Conservation (phyloP, 2,888 invertebrate species). For the Athalia rosae region DNA sequence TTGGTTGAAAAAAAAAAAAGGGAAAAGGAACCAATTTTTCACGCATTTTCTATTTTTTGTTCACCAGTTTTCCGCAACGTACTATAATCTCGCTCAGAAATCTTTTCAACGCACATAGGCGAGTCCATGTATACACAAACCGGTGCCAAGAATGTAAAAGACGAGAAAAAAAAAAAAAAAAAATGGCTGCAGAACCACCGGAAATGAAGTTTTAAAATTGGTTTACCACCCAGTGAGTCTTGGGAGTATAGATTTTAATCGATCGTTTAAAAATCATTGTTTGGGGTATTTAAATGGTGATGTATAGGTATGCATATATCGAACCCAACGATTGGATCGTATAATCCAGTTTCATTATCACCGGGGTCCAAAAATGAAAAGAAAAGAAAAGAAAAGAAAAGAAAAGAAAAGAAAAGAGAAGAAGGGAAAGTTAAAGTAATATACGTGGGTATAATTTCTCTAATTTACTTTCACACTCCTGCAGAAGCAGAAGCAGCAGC, state of each 20-base stretch:
- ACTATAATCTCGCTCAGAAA: background rate
- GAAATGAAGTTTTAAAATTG: slow-evolving; percentile 41
- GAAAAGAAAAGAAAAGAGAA: too few species aligned
- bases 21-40: background rate
- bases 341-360: too few species aligned
- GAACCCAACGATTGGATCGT: too few species aligned
- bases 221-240: slow-evolving; percentile 22
- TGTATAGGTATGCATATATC: too few species aligned
- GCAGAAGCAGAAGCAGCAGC: too few species aligned
- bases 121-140: background rate
- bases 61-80: slow-evolving; percentile 2
- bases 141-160: slow-evolving; percentile 28
- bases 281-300: too few species aligned
- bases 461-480: too few species aligned
- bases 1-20: background rate
- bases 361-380: too few species aligned
- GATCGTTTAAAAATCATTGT: background rate
- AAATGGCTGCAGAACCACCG: slow-evolving; percentile 24
- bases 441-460: background rate
- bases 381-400: too few species aligned
- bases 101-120: background rate
- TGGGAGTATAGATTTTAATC: slow-evolving; percentile 12
- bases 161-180: too few species aligned
- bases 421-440: background rate
- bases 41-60: background rate